Evolutionary conservation across 2,797 vertebrate genomes (phyloP), one percentile per base, ranked within the genome.

Genomic region (Hylomyscus alleni): DNA sequence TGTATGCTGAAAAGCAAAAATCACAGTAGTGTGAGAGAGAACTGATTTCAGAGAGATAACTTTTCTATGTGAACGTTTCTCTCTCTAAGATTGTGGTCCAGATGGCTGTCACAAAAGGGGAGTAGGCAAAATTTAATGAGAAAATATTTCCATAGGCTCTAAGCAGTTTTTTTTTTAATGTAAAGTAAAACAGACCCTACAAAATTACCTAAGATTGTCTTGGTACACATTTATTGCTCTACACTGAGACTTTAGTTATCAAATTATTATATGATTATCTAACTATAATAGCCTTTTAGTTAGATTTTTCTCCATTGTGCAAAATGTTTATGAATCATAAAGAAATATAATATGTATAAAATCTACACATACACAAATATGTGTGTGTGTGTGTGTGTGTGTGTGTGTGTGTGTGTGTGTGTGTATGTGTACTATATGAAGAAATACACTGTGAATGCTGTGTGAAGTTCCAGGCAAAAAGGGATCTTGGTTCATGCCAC

Each of bases 1-100:
- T 99, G 98, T 99, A 99, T 34, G 99, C 99, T 99, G 95, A 73
- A 96, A 97, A 47, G 44, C 29, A 97, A 97, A 96, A 94, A 81
- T 34, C 14, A 96, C 93, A 80, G 26, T 15, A 60, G 19, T 34
- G 37, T 58, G 34, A 90, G 14, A 86, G 7, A 81, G 31, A 62
- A 31, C n/a, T 52, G 40, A 65, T 95, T 91, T 96, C 72, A 80
- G 44, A 92, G 44, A 92, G 52, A 9, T 62, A 24, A 40, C 50
- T 87, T 37, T 50, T 58, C 29, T 47, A 22, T 7, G 15, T 4
- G 20, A 50, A 81, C 26, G 4, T 24, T 69, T 69, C n/a, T 73
- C 58, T 90, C 19, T 89, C 17, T 37, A 92, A 88, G 92, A 80
- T 2, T 84, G 29, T 76, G 54, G 13, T 13, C 54, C 58, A 20